A percentile compares a stretch with the other conserved stretches of the same genome.
phyloP scores from a whole-genome alignment of 2,888 invertebrate species.

The Parascotia fuliginaria region DNA sequence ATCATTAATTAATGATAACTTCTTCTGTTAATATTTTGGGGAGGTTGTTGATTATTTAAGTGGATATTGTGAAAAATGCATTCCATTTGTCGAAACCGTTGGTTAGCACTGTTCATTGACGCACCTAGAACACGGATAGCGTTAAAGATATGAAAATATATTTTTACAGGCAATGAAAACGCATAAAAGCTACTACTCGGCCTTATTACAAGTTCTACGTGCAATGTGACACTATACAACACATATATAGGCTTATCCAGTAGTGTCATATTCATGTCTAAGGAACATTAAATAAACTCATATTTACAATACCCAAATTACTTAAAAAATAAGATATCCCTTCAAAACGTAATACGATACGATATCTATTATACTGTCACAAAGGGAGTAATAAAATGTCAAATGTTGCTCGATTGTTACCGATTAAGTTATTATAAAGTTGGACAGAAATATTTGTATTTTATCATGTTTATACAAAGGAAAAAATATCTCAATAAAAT shows the following conservation, averaged over 20 bases:
- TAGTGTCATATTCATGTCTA: slow-evolving; percentile 35
- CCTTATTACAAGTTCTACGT: slow-evolving; percentile 47
- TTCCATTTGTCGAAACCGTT: slow-evolving; percentile 78
- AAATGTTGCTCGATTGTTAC: slow-evolving; percentile 82
- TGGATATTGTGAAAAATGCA: slow-evolving; percentile 80
- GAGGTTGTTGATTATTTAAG: slow-evolving; percentile 70
- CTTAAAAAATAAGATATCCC: slow-evolving; percentile 63
- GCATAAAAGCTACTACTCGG: slow-evolving; percentile 55
- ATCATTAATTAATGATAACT: slow-evolving; percentile 49
- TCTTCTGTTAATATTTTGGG: slow-evolving; percentile 67
- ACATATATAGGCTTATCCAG: slow-evolving; percentile 7
- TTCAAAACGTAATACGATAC: slow-evolving; percentile 57
- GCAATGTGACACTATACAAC: slow-evolving; percentile 37
- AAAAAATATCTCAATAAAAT: slow-evolving; percentile 81
- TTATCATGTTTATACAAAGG: slow-evolving; percentile 84
- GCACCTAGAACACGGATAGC: slow-evolving; percentile 72
- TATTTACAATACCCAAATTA: slow-evolving; percentile 68
- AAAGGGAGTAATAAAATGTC: slow-evolving; percentile 78
- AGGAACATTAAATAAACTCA: slow-evolving; percentile 48
- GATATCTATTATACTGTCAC: slow-evolving; percentile 73
- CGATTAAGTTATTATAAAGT: slow-evolving; percentile 78
- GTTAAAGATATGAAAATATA: slow-evolving; percentile 62
- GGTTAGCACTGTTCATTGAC: slow-evolving; percentile 78
- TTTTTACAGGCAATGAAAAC: slow-evolving; percentile 70
- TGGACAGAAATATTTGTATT: slow-evolving; percentile 82